A percentile compares a stretch with the other conserved stretches of the same genome.
Evolutionary conservation across 2,113 vertebrate genomes (phyloP).

Genomic region (Pituophis catenifer): DNA sequence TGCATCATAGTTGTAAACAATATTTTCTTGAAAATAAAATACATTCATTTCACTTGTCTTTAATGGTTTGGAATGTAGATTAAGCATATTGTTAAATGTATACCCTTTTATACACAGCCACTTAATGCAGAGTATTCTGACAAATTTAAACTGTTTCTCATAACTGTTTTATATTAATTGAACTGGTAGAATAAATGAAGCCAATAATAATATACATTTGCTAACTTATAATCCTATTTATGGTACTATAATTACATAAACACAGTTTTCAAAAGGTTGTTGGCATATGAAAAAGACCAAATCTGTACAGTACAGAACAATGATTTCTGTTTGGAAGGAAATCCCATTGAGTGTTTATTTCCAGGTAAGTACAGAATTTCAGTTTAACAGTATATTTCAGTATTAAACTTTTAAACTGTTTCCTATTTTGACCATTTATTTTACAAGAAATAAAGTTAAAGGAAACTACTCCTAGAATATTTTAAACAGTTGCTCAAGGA

Average conservation of each 20-base stretch:
- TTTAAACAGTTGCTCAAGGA: background rate
- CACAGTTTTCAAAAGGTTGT: background rate
- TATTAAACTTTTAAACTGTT: background rate
- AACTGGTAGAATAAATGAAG: background rate
- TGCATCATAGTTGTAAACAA: background rate
- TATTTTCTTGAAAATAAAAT: background rate
- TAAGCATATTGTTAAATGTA: slow-evolving; percentile 5
- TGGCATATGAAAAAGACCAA: slow-evolving; percentile 9
- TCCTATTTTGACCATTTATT: background rate
- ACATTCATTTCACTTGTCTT: background rate
- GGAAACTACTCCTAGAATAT: background rate
- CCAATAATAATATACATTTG: background rate
- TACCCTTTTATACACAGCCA: slow-evolving; percentile 12
- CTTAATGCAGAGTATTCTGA: slow-evolving; percentile 4
- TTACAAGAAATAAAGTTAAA: slow-evolving; percentile 21
- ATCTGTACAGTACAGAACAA: background rate
- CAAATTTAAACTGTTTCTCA: slow-evolving; percentile 5
- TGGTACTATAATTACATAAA: background rate
- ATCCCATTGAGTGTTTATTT: background rate
- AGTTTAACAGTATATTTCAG: background rate
- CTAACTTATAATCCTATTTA: background rate
- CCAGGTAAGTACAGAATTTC: background rate
- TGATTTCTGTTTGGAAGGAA: background rate
- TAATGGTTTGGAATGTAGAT: background rate
- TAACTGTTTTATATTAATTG: slow-evolving; percentile 23